A percentile compares a stretch with the other conserved stretches of the same genome.
phyloP scores from a whole-genome alignment of 2,888 invertebrate genomes.

The Polietes domitor region DNA sequence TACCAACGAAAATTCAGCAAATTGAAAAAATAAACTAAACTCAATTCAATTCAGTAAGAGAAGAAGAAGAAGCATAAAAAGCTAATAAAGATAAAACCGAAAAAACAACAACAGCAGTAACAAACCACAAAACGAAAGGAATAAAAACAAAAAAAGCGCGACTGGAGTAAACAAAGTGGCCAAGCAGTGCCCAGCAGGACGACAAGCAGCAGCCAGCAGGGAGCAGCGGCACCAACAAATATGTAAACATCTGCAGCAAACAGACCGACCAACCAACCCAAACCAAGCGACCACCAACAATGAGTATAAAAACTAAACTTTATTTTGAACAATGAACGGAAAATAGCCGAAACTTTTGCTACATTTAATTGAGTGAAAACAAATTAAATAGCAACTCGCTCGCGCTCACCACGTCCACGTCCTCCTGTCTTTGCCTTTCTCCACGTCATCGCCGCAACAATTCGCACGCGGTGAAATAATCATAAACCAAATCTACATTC shows the following conservation, averaged over 20 bases:
- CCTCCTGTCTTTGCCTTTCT: not conserved
- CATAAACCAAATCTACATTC: constrained; percentile 10
- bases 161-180: not conserved
- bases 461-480: not conserved
- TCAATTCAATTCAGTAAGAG: constrained; percentile 10
- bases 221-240: not conserved
- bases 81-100: not conserved
- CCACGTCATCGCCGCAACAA: not conserved
- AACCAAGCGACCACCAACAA: not conserved
- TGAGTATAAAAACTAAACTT: constrained; percentile 13
- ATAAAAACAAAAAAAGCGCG: not conserved
- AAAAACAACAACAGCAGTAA: not conserved
- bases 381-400: constrained; percentile 24
- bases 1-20: constrained; percentile 32
- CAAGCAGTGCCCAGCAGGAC: not conserved
- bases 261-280: not conserved
- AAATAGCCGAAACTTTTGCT: not conserved
- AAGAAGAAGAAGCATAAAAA: not conserved
- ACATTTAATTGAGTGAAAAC: constrained; percentile 32
- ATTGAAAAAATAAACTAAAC: constrained; percentile 40
- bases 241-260: not conserved
- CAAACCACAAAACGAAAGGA: not conserved
- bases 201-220: not conserved
- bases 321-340: not conserved
- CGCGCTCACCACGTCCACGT: not conserved